These are phyloP conservation scores for Merops nubicus DNA, from an alignment of 2,113 vertebrate genomes.

Conservation along the genomic window DNA sequence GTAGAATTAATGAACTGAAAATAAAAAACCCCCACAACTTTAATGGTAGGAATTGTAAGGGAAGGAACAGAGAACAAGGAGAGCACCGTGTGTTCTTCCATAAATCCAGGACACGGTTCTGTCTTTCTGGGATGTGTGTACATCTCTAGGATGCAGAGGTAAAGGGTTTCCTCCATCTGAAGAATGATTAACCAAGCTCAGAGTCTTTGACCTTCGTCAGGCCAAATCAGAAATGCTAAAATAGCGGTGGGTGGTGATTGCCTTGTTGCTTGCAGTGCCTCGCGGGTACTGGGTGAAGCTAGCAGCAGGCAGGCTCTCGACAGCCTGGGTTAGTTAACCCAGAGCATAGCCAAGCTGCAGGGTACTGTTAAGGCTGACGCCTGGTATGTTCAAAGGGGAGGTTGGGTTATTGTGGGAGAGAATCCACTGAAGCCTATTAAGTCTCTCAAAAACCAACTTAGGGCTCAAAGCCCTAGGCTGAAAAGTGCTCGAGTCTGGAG, in stretches of 20 bases:
- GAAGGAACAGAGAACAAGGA: neutral
- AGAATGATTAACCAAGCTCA: neutral
- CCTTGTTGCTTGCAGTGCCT: no score
- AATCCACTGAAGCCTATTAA: neutral
- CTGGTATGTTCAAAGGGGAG: neutral
- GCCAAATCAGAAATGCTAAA: neutral
- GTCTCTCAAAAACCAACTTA: neutral
- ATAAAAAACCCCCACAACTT: neutral
- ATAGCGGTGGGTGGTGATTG: neutral
- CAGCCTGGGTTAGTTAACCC: neutral
- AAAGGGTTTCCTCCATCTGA: neutral
- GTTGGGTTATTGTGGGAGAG: neutral
- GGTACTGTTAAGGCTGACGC: neutral
- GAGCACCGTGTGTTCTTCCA: rapidly evolving
- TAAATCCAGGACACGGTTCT: neutral
- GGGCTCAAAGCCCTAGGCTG: neutral
- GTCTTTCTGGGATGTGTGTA: neutral
- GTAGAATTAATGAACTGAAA: neutral
- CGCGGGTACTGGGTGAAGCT: neutral
- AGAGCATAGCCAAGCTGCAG: neutral
- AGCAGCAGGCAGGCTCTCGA: neutral
- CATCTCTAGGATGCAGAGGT: rapidly evolving
- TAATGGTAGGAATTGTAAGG: neutral
- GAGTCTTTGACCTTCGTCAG: neutral
- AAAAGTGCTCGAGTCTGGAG: neutral